Conservation (phyloP, 2,113 vertebrate genomes). For the Struthidea cinerea region DNA sequence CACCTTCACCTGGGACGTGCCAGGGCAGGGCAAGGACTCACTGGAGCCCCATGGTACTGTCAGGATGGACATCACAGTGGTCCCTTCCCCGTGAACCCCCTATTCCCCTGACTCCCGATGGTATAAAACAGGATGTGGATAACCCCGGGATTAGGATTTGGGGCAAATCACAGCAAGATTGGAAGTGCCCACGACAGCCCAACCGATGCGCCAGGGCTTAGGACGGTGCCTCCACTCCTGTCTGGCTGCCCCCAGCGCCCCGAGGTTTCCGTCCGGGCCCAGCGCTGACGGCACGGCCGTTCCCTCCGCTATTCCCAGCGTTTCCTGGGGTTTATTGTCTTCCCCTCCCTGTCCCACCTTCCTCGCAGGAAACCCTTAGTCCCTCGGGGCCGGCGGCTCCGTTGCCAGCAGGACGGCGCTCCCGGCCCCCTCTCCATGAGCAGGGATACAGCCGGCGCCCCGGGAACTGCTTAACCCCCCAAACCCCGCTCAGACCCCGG, state of each 20-base stretch:
- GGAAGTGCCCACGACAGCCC: rapidly evolving
- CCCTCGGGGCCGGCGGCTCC: background rate
- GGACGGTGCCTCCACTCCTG: background rate
- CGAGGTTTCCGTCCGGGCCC: background rate
- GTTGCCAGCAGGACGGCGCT: background rate
- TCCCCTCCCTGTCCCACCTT: slow-evolving; percentile 44
- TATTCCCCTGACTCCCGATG: background rate
- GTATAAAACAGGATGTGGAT: background rate
- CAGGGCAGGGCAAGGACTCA: background rate
- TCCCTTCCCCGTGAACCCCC: no score
- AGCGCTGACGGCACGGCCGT: background rate
- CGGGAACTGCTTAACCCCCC: background rate
- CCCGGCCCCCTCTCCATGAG: background rate
- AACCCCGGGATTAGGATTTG: background rate
- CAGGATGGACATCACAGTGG: background rate
- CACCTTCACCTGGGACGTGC: background rate
- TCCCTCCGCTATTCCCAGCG: slow-evolving; percentile 36
- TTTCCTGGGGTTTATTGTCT: slow-evolving; percentile 64
- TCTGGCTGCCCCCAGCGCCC: background rate
- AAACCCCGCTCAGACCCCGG: no score
- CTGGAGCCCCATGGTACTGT: rapidly evolving
- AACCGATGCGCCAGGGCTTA: background rate
- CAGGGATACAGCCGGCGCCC: rapidly evolving
- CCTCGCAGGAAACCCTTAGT: slow-evolving; percentile 30
- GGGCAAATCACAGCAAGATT: background rate